phyloP scores from a whole-genome alignment of 2,888 invertebrate genomes.

The Ichneumoninae sp. region DNA sequence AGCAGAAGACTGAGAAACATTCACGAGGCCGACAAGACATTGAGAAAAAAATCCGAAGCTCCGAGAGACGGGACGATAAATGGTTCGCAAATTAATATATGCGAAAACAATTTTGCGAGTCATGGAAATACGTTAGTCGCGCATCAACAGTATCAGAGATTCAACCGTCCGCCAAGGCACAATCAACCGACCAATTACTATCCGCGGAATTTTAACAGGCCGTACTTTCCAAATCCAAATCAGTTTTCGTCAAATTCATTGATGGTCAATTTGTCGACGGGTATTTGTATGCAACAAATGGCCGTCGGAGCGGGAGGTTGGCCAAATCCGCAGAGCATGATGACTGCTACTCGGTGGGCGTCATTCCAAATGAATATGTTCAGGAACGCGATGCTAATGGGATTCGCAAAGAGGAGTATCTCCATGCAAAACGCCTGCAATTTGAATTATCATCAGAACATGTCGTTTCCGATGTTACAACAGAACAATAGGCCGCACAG shows the following conservation, averaged over 20 bases:
- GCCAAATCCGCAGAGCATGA: constrained; percentile 35
- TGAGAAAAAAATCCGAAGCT: constrained; percentile 18
- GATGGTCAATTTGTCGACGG: constrained; percentile 26
- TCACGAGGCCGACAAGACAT: constrained; percentile 64
- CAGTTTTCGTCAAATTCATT: constrained; percentile 22
- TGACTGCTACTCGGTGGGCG: constrained; percentile 54
- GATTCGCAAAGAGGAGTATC: constrained; percentile 57
- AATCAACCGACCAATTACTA: constrained; percentile 23
- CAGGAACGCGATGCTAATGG: constrained; percentile 53
- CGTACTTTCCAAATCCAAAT: constrained; percentile 13
- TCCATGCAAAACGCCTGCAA: constrained; percentile 69
- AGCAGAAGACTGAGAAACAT: constrained; percentile 67
- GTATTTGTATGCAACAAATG: constrained; percentile 52
- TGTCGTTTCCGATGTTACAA: constrained; percentile 33
- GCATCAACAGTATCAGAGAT: constrained; percentile 48
- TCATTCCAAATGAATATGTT: constrained; percentile 60
- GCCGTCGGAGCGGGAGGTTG: constrained; percentile 29
- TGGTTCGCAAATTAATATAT: constrained; percentile 20
- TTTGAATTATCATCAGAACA: constrained; percentile 67
- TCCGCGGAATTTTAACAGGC: not conserved
- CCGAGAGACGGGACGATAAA: not conserved
- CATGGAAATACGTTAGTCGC: constrained; percentile 50
- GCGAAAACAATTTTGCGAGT: constrained; percentile 33
- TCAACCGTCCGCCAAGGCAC: constrained; percentile 27
- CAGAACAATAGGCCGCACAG: constrained; percentile 35